phyloP scores from a whole-genome alignment of 2,113 vertebrate species.

The Diadophis punctatus region DNA sequence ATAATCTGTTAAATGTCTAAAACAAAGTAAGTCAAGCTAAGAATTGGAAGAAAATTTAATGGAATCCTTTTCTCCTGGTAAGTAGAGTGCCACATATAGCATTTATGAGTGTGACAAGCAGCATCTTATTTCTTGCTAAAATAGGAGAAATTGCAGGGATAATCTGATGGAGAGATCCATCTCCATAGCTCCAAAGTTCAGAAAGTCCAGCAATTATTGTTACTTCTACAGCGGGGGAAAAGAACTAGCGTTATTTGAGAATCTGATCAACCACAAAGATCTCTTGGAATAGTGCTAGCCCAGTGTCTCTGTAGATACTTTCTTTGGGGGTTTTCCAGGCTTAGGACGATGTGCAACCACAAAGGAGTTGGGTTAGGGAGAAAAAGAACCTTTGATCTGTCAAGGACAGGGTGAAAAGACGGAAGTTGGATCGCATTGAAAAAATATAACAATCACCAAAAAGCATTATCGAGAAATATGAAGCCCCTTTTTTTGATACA shows the following conservation, averaged over 20 bases:
- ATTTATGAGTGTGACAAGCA: neutral
- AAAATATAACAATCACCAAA: neutral
- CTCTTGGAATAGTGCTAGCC: neutral
- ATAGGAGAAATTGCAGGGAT: neutral
- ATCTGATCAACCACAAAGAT: neutral
- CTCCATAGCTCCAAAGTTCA: neutral
- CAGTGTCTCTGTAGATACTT: neutral
- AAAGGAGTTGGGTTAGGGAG: neutral
- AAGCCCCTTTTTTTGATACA: conserved; percentile 1
- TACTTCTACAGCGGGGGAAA: neutral
- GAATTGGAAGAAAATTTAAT: neutral
- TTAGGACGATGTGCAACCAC: neutral
- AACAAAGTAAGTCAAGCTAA: neutral
- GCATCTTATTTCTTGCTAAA: neutral
- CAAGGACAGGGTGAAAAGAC: neutral
- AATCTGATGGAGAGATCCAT: neutral
- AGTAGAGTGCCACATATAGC: neutral
- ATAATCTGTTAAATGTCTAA: neutral
- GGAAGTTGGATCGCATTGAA: neutral
- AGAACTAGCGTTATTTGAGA: neutral
- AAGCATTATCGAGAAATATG: neutral
- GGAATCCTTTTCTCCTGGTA: neutral
- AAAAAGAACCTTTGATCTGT: neutral
- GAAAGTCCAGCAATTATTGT: neutral
- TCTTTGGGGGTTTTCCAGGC: neutral